phyloP scores from a whole-genome alignment of 2,113 vertebrate genomes.

The Bombycilla garrulus region DNA sequence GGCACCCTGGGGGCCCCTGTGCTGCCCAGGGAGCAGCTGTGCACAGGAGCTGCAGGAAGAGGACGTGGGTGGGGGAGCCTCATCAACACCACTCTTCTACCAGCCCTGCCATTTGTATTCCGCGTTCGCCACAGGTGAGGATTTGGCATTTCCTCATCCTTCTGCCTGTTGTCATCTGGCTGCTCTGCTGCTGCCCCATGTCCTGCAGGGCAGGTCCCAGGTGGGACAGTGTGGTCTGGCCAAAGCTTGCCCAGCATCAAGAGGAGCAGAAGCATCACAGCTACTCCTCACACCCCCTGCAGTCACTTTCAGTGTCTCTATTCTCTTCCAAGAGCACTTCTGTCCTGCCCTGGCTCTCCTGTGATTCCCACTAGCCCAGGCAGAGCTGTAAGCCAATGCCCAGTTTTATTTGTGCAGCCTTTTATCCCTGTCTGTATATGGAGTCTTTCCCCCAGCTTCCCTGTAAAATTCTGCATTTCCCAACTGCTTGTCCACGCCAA shows the following conservation, averaged over 20 bases:
- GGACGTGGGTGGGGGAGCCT: neutral
- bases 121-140: neutral
- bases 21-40: neutral
- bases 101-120: neutral
- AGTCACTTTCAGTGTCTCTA: neutral
- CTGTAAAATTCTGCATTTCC: neutral
- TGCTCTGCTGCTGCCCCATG: neutral
- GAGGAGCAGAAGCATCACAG: neutral
- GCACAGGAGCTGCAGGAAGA: neutral
- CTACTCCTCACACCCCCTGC: neutral
- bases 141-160: neutral
- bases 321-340: neutral
- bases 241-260: neutral
- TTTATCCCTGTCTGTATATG: fast-evolving
- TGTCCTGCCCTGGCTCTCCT: neutral
- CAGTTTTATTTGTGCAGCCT: neutral
- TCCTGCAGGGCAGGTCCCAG: neutral
- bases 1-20: neutral
- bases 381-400: neutral
- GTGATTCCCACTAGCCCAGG: neutral
- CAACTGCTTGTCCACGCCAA: neutral
- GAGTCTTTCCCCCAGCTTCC: neutral
- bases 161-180: neutral
- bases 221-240: neutral
- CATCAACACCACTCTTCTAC: neutral